Percentiles rank a stretch among this genome's conserved stretches.
Evolutionary conservation across 35 echinoderm and acorn worm genomes (phyloP).

Genomic region (Antedon bifida): DNA sequence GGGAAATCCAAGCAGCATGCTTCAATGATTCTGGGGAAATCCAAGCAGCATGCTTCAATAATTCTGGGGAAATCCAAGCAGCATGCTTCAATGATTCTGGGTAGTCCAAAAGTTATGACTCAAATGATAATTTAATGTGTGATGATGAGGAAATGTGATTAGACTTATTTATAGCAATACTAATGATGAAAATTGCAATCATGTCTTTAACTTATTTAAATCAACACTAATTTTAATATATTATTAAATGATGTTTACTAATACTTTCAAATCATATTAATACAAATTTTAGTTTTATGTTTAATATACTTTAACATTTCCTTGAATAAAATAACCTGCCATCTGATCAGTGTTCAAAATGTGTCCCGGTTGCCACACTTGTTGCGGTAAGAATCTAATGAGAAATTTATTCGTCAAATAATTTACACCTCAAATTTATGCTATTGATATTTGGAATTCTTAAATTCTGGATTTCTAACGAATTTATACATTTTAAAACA

Average conservation of each 20-base stretch:
- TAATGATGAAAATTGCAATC: slow-evolving; percentile 2
- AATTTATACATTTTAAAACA: background rate
- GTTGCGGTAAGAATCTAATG: background rate
- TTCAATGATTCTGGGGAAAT: too few species aligned
- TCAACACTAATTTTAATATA: background rate
- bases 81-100: too few species aligned
- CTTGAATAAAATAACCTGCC: background rate
- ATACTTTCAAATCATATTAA: background rate
- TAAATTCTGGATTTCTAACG: background rate
- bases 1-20: too few species aligned
- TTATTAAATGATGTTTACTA: background rate
- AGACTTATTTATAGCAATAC: background rate
- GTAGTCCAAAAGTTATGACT: too few species aligned
- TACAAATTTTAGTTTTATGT: background rate
- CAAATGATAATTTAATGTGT: too few species aligned
- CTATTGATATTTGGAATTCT: background rate
- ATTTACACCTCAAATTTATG: background rate
- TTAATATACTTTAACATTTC: background rate
- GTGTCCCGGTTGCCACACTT: background rate
- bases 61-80: too few species aligned
- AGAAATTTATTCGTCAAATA: background rate
- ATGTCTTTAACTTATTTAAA: background rate
- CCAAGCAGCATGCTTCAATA: too few species aligned
- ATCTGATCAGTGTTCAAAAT: background rate
- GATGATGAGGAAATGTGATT: too few species aligned